A percentile compares a stretch with the other conserved stretches of the same genome.
phyloP scores from a whole-genome alignment of 2,888 invertebrate genomes.

The Glaucopsyche alexis region DNA sequence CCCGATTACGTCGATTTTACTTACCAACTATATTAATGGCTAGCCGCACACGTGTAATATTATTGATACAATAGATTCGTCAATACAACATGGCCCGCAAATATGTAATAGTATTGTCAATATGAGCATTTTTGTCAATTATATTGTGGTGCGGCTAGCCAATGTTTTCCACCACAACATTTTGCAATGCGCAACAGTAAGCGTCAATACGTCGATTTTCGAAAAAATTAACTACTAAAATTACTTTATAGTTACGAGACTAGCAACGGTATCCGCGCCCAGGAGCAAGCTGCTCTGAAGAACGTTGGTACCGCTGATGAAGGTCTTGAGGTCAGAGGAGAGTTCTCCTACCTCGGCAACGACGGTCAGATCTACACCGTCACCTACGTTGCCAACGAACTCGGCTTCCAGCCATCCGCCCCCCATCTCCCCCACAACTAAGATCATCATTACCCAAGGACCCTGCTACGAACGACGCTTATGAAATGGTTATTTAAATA shows the following conservation, averaged over 20 bases:
- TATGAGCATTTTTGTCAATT: too few relatives aligned
- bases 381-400: slow-evolving; percentile 2
- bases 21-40: too few relatives aligned
- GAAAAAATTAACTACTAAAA: too few relatives aligned
- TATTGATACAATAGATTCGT: too few relatives aligned
- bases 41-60: too few relatives aligned
- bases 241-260: neutral
- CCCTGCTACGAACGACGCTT: neutral
- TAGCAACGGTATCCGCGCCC: slow-evolving; percentile 4
- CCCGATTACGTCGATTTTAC: too few relatives aligned
- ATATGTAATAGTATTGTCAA: too few relatives aligned
- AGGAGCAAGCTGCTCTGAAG: neutral
- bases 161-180: too few relatives aligned
- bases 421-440: slow-evolving; percentile 16
- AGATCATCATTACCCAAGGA: neutral
- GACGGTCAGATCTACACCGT: neutral
- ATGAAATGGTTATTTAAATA: neutral
- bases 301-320: neutral
- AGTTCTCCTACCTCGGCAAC: slow-evolving; percentile 1
- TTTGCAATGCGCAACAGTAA: too few relatives aligned
- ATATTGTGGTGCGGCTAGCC: too few relatives aligned
- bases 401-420: slow-evolving; percentile 13
- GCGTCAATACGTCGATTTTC: too few relatives aligned
- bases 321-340: slow-evolving; percentile 3
- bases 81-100: too few relatives aligned